Evolutionary conservation across 2,888 invertebrate species (phyloP).

Genomic region (Nomada goodeniana): DNA sequence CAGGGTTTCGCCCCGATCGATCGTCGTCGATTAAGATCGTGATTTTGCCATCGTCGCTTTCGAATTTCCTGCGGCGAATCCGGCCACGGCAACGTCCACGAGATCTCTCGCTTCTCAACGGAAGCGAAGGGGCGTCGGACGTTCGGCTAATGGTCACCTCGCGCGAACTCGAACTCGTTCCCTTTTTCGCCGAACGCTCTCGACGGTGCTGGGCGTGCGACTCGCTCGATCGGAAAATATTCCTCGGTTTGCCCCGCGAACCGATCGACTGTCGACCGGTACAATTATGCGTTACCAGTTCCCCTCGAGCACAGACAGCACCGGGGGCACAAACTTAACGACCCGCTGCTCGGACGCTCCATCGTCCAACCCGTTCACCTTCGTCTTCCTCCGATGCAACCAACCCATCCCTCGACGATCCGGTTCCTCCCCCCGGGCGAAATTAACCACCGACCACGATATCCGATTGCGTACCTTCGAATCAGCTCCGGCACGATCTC

Average conservation of each 20-base stretch:
- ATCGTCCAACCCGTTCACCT: too few relatives aligned
- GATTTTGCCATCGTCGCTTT: conserved; percentile 57
- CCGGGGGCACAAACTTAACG: too few relatives aligned
- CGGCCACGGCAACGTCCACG: conserved; percentile 48
- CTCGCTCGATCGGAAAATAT: background rate
- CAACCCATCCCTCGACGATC: background rate
- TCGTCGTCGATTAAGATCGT: background rate
- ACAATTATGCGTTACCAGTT: too few relatives aligned
- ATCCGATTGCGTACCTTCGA: conserved; percentile 26
- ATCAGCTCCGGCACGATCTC: background rate
- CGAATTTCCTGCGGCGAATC: conserved; percentile 58
- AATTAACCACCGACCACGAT: background rate
- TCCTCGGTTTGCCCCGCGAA: background rate
- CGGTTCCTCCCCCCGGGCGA: background rate
- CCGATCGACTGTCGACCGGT: background rate
- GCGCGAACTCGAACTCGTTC: conserved; percentile 38
- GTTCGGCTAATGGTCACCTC: conserved; percentile 45
- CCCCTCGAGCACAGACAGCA: too few relatives aligned
- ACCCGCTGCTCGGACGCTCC: too few relatives aligned
- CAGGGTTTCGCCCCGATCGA: background rate
- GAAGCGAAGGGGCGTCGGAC: conserved; percentile 37
- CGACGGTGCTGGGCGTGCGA: background rate
- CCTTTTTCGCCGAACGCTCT: conserved; percentile 36
- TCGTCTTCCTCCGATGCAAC: too few relatives aligned
- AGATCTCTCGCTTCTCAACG: conserved; percentile 55